Percentiles rank a stretch among this genome's conserved stretches.
Conservation (phyloP, 2,888 invertebrate species). For the Lagria hirta region DNA sequence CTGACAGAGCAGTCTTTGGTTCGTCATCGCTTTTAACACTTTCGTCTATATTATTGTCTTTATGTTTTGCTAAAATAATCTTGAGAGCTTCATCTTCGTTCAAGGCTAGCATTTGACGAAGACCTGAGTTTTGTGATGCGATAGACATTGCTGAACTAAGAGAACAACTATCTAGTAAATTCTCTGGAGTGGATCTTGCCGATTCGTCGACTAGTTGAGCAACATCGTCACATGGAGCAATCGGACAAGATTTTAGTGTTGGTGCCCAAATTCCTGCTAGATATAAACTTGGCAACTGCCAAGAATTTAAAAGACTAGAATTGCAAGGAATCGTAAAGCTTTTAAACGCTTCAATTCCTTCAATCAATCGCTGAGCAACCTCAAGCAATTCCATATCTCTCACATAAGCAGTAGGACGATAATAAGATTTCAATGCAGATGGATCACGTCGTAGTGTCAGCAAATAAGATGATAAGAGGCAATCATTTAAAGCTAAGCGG, state of each 20-base stretch:
- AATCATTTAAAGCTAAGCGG: conserved; percentile 84
- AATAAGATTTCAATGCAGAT: conserved; percentile 78
- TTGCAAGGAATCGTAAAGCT: conserved; percentile 77
- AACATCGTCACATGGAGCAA: conserved; percentile 75
- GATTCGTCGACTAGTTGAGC: conserved; percentile 58
- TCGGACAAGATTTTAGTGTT: conserved; percentile 73
- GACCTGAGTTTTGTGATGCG: conserved; percentile 54
- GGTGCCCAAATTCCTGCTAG: conserved; percentile 85
- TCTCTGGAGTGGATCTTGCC: conserved; percentile 29
- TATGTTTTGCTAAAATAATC: conserved; percentile 64
- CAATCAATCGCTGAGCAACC: conserved; percentile 72
- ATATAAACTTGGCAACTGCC: conserved; percentile 82
- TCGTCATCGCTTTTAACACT: conserved; percentile 25
- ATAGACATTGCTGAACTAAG: conserved; percentile 51
- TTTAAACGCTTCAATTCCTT: conserved; percentile 73
- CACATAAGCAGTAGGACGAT: conserved; percentile 78
- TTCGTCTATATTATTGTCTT: conserved; percentile 26
- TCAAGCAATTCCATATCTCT: conserved; percentile 81
- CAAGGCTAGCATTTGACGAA: conserved; percentile 59
- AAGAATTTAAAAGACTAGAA: conserved; percentile 84
- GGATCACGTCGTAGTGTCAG: conserved; percentile 77
- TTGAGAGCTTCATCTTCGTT: conserved; percentile 73
- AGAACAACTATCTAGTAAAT: conserved; percentile 48
- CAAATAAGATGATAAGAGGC: conserved; percentile 82
- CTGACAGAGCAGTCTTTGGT: conserved; percentile 30